Percentiles rank a stretch among this genome's conserved stretches.
Evolutionary conservation across 2,888 invertebrate species (phyloP).

Genomic region (Chrysodeixis includens): DNA sequence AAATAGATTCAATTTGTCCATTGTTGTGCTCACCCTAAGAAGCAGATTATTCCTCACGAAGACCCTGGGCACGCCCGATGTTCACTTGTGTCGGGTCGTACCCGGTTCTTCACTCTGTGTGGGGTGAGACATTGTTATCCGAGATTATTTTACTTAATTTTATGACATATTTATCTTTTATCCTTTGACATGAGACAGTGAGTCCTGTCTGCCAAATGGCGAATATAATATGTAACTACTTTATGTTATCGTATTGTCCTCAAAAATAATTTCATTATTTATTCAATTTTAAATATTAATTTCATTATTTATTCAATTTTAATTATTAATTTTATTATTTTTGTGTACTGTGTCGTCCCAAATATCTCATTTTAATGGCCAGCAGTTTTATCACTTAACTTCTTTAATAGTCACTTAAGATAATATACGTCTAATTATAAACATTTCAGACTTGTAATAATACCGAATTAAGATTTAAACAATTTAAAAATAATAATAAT

Average conservation of each 20-base stretch:
- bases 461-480: conserved; percentile 67
- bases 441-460: conserved; percentile 65
- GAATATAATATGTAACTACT: conserved; percentile 21
- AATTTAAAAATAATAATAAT: conserved; percentile 46
- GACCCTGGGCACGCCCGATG: not conserved
- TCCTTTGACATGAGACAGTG: conserved; percentile 22
- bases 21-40: not conserved
- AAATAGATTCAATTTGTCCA: no score
- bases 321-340: conserved; percentile 36
- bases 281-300: no score
- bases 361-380: conserved; percentile 72
- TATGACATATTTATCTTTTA: not conserved
- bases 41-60: not conserved
- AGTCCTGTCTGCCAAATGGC: conserved; percentile 21
- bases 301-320: conserved; percentile 38
- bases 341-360: conserved; percentile 61
- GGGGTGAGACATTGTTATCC: not conserved
- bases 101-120: not conserved
- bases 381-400: conserved; percentile 72
- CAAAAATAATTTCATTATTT: conserved; percentile 35
- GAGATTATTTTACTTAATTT: conserved; percentile 3
- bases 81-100: not conserved
- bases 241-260: conserved; percentile 33
- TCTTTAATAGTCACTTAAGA: conserved; percentile 68
- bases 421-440: conserved; percentile 62